These are phyloP conservation scores for Tychaedon coryphoeus DNA, from an alignment of 2,113 vertebrate genomes.

Conservation along the genomic window DNA sequence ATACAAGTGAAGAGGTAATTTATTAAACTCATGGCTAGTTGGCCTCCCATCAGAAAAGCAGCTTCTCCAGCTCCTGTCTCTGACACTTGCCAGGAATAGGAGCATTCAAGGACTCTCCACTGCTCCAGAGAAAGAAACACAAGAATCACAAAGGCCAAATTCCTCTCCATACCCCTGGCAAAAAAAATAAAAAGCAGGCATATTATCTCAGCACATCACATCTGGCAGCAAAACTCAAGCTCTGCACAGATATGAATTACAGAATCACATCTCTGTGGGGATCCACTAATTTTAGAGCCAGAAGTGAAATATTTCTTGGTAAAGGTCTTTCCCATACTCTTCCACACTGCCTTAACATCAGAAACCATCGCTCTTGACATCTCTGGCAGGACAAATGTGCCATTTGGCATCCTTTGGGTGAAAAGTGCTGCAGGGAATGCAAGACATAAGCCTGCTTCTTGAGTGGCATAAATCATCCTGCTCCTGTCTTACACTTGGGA, in stretches of 20 bases:
- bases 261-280: background rate
- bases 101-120: background rate
- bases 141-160: background rate
- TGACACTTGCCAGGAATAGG: background rate
- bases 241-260: background rate
- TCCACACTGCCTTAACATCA: background rate
- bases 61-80: background rate
- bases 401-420: background rate
- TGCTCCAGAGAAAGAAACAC: background rate
- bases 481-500: background rate
- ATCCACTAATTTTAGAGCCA: background rate
- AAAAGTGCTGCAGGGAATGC: background rate
- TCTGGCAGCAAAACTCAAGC: background rate
- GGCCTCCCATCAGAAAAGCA: background rate
- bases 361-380: background rate
- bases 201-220: background rate
- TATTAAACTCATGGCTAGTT: background rate
- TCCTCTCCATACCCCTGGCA: background rate
- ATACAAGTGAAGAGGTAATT: background rate
- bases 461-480: background rate
- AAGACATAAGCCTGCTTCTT: background rate
- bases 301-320: background rate
- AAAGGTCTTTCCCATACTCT: background rate
- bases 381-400: background rate
- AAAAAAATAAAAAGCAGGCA: background rate